Conservation (phyloP, 2,113 vertebrate genomes). For the Pachycephala philippinensis region DNA sequence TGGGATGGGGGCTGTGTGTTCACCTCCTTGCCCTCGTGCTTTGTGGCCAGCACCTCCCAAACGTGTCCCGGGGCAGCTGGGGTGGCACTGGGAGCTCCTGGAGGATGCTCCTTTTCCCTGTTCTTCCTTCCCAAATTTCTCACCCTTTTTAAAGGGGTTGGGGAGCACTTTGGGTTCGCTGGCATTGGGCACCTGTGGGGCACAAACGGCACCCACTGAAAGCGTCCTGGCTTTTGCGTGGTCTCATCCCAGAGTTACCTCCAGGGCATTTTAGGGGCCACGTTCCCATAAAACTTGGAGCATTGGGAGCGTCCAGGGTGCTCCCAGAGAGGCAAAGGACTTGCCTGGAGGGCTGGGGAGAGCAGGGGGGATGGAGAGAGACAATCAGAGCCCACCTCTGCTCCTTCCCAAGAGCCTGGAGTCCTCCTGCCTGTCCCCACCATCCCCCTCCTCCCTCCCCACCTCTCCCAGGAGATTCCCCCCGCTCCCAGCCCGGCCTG, state of each 20-base stretch:
- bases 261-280: not conserved
- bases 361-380: not conserved
- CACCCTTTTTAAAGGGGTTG: not conserved
- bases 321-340: not conserved
- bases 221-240: not conserved
- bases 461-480: not conserved
- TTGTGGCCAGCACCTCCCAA: not conserved
- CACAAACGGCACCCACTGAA: accelerated
- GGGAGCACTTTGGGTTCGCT: accelerated
- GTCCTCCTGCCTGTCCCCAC: not conserved
- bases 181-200: not conserved
- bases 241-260: not conserved
- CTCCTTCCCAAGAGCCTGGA: not conserved
- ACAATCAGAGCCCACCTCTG: not conserved
- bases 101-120: not conserved
- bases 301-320: not conserved
- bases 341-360: not conserved
- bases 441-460: not conserved
- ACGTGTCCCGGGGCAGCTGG: not conserved
- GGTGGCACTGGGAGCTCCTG: not conserved
- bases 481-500: accelerated
- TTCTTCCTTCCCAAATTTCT: not conserved
- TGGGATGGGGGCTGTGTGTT: not conserved
- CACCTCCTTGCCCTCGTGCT: accelerated
- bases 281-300: not conserved